Conservation (phyloP, 2,888 invertebrate genomes). For the Polydrusus cervinus region DNA sequence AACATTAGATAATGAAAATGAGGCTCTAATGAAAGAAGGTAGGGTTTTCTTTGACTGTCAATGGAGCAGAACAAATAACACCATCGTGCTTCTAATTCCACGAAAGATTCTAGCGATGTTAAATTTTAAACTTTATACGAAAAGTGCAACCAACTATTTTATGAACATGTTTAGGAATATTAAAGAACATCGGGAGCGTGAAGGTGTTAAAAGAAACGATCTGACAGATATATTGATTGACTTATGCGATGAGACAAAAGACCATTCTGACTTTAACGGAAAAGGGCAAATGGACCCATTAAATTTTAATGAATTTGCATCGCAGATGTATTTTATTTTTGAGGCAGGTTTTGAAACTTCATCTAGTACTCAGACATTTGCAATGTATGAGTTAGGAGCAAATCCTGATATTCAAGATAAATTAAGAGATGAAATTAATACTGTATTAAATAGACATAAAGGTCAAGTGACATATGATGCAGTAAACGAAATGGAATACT, state of each 20-base stretch:
- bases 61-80: conserved; percentile 56
- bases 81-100: conserved; percentile 56
- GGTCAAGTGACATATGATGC: conserved; percentile 60
- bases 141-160: conserved; percentile 68
- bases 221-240: conserved; percentile 72
- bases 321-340: conserved; percentile 63
- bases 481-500: conserved; percentile 62
- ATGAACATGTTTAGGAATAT: conserved; percentile 68
- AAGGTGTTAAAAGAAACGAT: conserved; percentile 71
- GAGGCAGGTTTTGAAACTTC: conserved; percentile 68
- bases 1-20: conserved; percentile 73
- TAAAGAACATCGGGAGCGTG: conserved; percentile 67
- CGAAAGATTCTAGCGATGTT: conserved; percentile 56
- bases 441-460: conserved; percentile 56
- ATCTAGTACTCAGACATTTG: conserved; percentile 69
- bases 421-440: conserved; percentile 59
- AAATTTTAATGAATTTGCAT: conserved; percentile 56
- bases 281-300: conserved; percentile 55
- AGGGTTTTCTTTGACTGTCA: conserved; percentile 60
- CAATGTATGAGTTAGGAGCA: conserved; percentile 72
- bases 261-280: conserved; percentile 53
- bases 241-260: conserved; percentile 57
- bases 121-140: conserved; percentile 60
- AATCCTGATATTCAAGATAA: conserved; percentile 70
- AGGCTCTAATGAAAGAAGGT: conserved; percentile 67